Evolutionary conservation across 2,797 vertebrate species (phyloP).

Genomic region (Gambelia wislizenii): DNA sequence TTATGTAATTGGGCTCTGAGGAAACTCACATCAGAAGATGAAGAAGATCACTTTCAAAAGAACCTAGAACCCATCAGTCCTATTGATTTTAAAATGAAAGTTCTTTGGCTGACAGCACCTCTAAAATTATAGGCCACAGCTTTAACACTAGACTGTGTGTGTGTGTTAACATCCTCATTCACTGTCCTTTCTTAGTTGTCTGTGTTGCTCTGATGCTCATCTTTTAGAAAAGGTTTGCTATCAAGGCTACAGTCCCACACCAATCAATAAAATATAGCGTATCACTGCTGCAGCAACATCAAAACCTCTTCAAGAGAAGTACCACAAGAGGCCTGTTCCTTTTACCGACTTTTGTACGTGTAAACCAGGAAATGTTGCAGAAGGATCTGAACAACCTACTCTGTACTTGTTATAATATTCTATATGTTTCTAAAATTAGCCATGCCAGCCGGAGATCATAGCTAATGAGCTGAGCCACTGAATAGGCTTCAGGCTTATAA

Average conservation of each 20-base stretch:
- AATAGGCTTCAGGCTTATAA: conserved; percentile 24
- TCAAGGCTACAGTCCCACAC: conserved; percentile 3
- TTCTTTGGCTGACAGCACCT: conserved; percentile 30
- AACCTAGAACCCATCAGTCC: conserved; percentile 22
- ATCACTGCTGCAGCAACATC: conserved; percentile 25
- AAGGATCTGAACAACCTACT: not conserved
- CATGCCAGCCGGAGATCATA: not conserved
- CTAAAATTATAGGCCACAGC: conserved; percentile 7
- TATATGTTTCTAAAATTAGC: not conserved
- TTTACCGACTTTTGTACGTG: not conserved
- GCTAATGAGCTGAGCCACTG: conserved; percentile 1
- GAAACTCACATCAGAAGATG: not conserved
- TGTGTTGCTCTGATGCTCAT: conserved; percentile 31
- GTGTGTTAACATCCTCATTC: conserved; percentile 18
- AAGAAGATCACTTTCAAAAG: conserved; percentile 53
- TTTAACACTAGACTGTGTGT: conserved; percentile 41
- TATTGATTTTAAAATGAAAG: conserved; percentile 55
- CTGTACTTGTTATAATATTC: not conserved
- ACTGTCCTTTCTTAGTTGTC: conserved; percentile 39
- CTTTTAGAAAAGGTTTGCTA: not conserved
- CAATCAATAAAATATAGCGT: conserved; percentile 29
- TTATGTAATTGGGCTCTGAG: conserved; percentile 52
- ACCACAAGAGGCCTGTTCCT: conserved; percentile 4
- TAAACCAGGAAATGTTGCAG: conserved; percentile 32
- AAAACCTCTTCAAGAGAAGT: conserved; percentile 18